These are phyloP conservation scores for Limanda limanda DNA, from an alignment of 2,113 vertebrate genomes.

Conservation along the genomic window DNA sequence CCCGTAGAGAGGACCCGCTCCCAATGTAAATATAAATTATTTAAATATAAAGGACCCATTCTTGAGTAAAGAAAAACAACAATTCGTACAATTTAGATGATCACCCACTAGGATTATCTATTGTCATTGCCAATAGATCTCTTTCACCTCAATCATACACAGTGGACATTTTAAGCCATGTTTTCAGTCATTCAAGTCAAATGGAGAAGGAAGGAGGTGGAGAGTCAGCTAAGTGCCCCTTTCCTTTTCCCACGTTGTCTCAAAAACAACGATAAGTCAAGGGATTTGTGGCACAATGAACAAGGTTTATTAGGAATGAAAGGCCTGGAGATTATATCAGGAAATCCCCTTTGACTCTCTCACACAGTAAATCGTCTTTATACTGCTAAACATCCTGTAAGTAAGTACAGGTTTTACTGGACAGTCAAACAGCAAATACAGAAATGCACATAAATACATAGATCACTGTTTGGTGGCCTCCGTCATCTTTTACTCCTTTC, in stretches of 20 bases:
- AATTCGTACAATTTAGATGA: too few relatives aligned
- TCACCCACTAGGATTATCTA: too few relatives aligned
- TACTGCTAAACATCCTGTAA: conserved; percentile 47
- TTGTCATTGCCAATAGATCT: too few relatives aligned
- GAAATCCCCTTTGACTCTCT: conserved; percentile 61
- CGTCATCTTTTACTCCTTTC: too few relatives aligned
- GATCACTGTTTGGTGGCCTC: too few relatives aligned
- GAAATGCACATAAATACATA: background rate
- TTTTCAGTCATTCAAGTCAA: conserved; percentile 13
- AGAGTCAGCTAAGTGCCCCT: conserved; percentile 16
- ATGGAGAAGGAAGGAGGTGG: conserved; percentile 17
- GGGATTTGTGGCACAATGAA: conserved; percentile 56
- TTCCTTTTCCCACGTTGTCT: conserved; percentile 61
- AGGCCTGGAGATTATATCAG: conserved; percentile 64
- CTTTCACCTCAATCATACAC: too few relatives aligned
- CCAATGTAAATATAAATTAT: too few relatives aligned
- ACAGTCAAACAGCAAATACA: conserved; percentile 2
- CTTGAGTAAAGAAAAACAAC: too few relatives aligned
- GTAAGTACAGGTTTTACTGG: conserved; percentile 9
- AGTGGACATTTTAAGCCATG: background rate
- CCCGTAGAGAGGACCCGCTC: too few relatives aligned
- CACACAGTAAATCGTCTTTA: conserved; percentile 24
- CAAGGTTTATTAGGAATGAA: conserved; percentile 63
- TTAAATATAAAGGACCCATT: too few relatives aligned
- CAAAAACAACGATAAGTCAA: conserved; percentile 28